A percentile compares a stretch with the other conserved stretches of the same genome.
Conservation (phyloP, 2,797 vertebrate species). For the Gymnopithys bicolor region DNA sequence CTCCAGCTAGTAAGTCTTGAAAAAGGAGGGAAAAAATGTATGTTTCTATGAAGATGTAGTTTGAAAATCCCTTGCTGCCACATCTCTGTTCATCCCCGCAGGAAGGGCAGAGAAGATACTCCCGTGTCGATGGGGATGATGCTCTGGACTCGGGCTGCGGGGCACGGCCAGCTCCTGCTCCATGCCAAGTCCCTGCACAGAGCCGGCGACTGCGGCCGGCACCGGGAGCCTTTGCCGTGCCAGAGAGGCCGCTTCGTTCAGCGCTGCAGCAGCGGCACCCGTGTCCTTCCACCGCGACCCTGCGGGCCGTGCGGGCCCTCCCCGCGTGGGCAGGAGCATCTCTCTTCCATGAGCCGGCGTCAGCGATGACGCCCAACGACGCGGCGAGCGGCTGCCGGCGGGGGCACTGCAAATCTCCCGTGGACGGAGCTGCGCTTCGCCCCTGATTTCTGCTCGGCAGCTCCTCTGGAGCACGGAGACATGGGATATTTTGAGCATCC, state of each 20-base stretch:
- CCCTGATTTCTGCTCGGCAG: neutral
- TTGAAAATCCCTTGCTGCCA: neutral
- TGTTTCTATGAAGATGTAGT: neutral
- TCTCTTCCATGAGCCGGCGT: neutral
- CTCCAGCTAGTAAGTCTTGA: neutral
- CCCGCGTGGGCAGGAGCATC: neutral
- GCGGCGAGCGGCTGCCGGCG: neutral
- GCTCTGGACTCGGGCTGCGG: rapidly evolving
- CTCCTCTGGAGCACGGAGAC: neutral
- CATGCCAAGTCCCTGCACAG: neutral
- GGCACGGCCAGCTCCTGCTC: neutral
- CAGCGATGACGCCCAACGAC: neutral
- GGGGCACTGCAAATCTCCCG: neutral
- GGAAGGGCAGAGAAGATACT: neutral
- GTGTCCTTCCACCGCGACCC: rapidly evolving
- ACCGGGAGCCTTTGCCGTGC: neutral
- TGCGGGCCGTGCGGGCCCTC: neutral
- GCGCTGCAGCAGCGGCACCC: neutral
- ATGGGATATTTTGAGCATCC: neutral
- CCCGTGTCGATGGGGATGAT: neutral
- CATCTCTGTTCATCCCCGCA: neutral
- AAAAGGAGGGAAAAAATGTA: neutral
- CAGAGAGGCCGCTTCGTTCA: too few species aligned
- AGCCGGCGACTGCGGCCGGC: too few species aligned
- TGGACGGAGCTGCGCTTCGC: neutral